phyloP scores from a whole-genome alignment of 1,140 invertebrate genomes.

The Charaxes varanes region DNA sequence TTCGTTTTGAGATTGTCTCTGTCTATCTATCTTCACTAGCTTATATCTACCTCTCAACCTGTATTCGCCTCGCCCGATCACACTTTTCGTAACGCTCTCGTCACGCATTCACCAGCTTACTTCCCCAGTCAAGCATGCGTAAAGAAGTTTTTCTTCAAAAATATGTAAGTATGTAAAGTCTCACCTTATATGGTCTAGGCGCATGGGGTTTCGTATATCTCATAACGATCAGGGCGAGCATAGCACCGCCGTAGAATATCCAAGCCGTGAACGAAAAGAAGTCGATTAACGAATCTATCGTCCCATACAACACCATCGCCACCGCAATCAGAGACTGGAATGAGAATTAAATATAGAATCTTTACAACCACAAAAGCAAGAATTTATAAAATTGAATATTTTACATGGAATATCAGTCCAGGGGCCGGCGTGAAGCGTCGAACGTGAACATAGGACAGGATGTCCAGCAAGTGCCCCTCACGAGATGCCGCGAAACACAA shows the following conservation, averaged over 20 bases:
- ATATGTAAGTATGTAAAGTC: slow-evolving; percentile 3
- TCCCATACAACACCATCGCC: slow-evolving; percentile 91
- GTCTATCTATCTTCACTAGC: too few species aligned
- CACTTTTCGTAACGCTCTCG: too few species aligned
- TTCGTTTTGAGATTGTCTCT: too few species aligned
- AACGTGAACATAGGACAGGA: slow-evolving; percentile 95
- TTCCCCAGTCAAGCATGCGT: too few species aligned
- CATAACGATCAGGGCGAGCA: slow-evolving; percentile 92
- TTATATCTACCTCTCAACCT: too few species aligned
- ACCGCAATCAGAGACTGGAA: slow-evolving; percentile 81
- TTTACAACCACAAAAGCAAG: background rate
- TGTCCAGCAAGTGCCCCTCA: slow-evolving; percentile 93
- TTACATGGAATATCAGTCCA: slow-evolving; percentile 97
- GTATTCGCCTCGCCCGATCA: too few species aligned
- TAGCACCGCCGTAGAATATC: slow-evolving; percentile 95
- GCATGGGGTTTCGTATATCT: slow-evolving; percentile 90
- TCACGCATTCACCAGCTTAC: too few species aligned
- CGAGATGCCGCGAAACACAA: slow-evolving; percentile 96
- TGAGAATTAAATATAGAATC: slow-evolving; percentile 2
- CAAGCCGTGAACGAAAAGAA: slow-evolving; percentile 97
- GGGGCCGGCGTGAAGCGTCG: slow-evolving; percentile 93
- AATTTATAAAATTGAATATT: slow-evolving; percentile 25
- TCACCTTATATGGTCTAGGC: slow-evolving; percentile 89
- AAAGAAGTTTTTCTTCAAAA: too few species aligned
- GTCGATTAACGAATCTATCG: slow-evolving; percentile 93